Evolutionary conservation across 92 coral and sea anemone species (phyloP).

Genomic region (Phenganax stokvisi): DNA sequence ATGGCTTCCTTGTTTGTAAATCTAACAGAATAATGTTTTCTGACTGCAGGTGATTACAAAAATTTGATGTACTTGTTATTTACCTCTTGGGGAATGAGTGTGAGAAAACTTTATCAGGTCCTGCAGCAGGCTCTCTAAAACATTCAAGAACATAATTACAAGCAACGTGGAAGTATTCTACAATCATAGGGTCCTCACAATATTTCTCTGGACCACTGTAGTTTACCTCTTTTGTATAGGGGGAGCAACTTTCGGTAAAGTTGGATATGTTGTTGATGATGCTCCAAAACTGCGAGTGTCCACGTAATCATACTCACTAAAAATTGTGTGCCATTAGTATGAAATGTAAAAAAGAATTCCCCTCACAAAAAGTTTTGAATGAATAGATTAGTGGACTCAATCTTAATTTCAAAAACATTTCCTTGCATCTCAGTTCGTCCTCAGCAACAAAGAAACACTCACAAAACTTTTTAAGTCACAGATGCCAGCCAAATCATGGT

Average conservation of each 20-base stretch:
- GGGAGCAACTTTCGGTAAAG: conserved; percentile 10
- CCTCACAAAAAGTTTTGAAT: neutral
- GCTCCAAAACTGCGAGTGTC: neutral
- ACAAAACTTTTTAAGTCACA: no score
- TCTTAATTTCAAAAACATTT: no score
- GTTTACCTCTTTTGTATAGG: conserved; percentile 2
- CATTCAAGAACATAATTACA: neutral
- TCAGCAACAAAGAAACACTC: no score
- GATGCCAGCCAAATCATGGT: neutral
- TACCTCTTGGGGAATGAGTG: conserved; percentile 1
- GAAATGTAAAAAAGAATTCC: neutral
- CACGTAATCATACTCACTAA: conserved; percentile 22
- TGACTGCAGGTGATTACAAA: no score
- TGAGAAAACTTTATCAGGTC: neutral
- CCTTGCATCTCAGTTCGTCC: no score
- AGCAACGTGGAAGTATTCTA: neutral
- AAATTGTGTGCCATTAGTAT: neutral
- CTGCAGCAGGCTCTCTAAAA: neutral
- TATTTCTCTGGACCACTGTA: neutral
- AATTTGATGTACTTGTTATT: neutral
- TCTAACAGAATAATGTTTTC: no score
- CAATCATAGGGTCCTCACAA: neutral
- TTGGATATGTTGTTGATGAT: conserved; percentile 14
- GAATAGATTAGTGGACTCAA: neutral
- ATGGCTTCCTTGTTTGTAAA: no score